These are phyloP conservation scores for Cirrhinus molitorella DNA, from an alignment of 2,797 vertebrate species.

Conservation along the genomic window DNA sequence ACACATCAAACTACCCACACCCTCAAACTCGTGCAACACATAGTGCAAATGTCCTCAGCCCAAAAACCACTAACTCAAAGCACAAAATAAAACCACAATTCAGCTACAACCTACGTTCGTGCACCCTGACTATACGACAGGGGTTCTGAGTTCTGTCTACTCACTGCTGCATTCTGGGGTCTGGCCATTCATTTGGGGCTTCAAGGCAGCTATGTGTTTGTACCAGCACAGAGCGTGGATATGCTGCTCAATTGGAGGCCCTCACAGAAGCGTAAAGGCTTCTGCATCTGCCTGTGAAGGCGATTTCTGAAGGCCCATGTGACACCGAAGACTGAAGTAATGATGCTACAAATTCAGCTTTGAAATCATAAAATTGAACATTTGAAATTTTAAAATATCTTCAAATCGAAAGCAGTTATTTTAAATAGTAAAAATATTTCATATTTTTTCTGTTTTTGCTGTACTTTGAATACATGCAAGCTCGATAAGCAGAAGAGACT, in stretches of 20 bases:
- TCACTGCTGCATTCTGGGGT: slow-evolving; percentile 74
- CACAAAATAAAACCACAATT: not conserved
- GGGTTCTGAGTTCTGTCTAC: slow-evolving; percentile 46
- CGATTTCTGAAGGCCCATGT: too few species aligned
- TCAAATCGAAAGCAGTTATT: too few species aligned
- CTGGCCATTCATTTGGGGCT: slow-evolving; percentile 72
- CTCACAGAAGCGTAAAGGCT: slow-evolving; percentile 84
- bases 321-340: too few species aligned
- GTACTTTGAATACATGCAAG: too few species aligned
- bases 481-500: too few species aligned
- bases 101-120: slow-evolving; percentile 29
- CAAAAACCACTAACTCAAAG: not conserved
- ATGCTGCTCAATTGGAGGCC: slow-evolving; percentile 82
- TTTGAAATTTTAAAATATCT: too few species aligned
- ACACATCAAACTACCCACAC: not conserved
- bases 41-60: not conserved
- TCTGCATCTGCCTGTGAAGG: slow-evolving; percentile 89
- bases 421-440: too few species aligned
- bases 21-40: slow-evolving; percentile 10
- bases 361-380: too few species aligned
- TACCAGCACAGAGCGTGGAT: slow-evolving; percentile 95
- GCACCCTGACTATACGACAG: slow-evolving; percentile 40
- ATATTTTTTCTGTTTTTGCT: too few species aligned
- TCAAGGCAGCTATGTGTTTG: slow-evolving; percentile 91
- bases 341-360: too few species aligned